Evolutionary conservation across 2,113 vertebrate species (phyloP).

Genomic region (Tricholaema leucomelas): DNA sequence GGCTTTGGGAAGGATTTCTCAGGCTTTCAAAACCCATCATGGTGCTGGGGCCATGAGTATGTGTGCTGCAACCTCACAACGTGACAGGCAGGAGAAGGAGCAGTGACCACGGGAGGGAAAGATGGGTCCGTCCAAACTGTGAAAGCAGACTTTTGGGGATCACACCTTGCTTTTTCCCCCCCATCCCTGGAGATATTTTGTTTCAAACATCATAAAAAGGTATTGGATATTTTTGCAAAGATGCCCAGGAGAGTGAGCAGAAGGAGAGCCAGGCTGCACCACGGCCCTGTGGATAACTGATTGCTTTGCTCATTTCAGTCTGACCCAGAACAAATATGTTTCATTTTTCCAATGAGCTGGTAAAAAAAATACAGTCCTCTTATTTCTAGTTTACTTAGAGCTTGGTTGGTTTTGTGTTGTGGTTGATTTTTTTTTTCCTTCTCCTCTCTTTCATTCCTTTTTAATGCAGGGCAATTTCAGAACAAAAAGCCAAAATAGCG

Average conservation of each 20-base stretch:
- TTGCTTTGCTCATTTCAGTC: slow-evolving; percentile 60
- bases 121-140: background rate
- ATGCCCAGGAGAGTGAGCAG: slow-evolving; percentile 31
- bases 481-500: slow-evolving; percentile 43
- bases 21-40: slow-evolving; percentile 46
- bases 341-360: slow-evolving; percentile 67
- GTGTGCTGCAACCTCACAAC: slow-evolving; percentile 7
- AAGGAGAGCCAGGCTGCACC: slow-evolving; percentile 14
- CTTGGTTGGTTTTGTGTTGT: background rate
- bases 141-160: slow-evolving; percentile 31
- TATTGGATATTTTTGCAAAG: slow-evolving; percentile 48
- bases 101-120: fast-evolving
- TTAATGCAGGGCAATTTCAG: slow-evolving; percentile 47
- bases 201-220: slow-evolving; percentile 48
- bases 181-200: slow-evolving; percentile 13
- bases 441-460: background rate
- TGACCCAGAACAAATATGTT: slow-evolving; percentile 66
- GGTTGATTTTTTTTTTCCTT: background rate
- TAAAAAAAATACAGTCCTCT: slow-evolving; percentile 50
- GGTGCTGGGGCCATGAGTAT: background rate
- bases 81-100: background rate
- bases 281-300: slow-evolving; percentile 49
- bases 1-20: slow-evolving; percentile 58
- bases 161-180: slow-evolving; percentile 16
- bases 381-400: slow-evolving; percentile 57